Evolutionary conservation across 2,888 invertebrate genomes (phyloP), one percentile per base, ranked within the genome.

Genomic region (Podotricha telesiphe): DNA sequence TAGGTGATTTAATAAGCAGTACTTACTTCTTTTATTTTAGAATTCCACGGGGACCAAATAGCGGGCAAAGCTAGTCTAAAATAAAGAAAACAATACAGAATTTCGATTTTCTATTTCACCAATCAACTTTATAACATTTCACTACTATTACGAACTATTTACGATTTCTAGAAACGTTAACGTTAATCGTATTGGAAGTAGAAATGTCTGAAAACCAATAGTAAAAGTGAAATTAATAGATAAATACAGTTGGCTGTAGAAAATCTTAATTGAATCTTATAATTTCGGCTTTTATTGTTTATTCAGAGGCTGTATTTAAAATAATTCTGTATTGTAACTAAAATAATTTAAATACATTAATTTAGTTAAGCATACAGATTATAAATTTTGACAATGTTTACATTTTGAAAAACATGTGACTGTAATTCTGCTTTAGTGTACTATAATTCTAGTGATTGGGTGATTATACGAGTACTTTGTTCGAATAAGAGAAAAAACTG

Each of bases 151-250:
- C 28, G 6, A 28, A 28, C 2, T 51, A 51, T 22, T 28, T 53
- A 28, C 17, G 34, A 55, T 34, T 55, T 34, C 55, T 55, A n/a
- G 17, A 5, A 37, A 55, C 11, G 34, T 55, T 55, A 55, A 19
- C 19, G 10, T 11, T 34, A 55, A 34, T 37, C 11, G 10, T 34
- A 55, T 34, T 37, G 6, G 11, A 11, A 37, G 37, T 17, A 1
- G 11, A 55, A 55, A 17, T 19, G 34, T 37, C 55, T 55, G 37
- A 28, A n/a, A 55, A n/a, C 11, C 11, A 6, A 17, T 55, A 34
- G 17, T 11, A 10, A 34, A 28, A n/a, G n/a, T 53, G 34, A 53
- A 53, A 17, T 53, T 17, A 34, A 34, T 34, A 34, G n/a, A 0
- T 37, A 55, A 55, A 55, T 37, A 37, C 6, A 37, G 10, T 37